Conservation (phyloP, 2,888 invertebrate species). For the Acanthosepion pharaonis region DNA sequence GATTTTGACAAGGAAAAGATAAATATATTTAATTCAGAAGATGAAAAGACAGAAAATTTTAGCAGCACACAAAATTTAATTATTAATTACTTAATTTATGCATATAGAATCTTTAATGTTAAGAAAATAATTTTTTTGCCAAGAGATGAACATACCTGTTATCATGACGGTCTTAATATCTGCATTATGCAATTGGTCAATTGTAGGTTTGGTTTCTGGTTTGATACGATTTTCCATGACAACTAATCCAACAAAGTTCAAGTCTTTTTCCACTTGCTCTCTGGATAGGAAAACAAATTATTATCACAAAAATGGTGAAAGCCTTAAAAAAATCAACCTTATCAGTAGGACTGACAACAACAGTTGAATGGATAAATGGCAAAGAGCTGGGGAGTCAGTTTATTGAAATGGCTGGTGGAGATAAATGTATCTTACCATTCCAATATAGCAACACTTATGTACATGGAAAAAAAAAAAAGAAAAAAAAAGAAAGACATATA, state of each 20-base stretch:
- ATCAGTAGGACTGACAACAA: background rate
- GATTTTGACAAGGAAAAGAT: too few relatives aligned
- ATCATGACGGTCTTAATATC: constrained; percentile 96
- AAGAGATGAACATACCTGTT: constrained; percentile 80
- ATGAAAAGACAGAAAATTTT: background rate
- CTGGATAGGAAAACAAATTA: constrained; percentile 55
- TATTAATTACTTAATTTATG: too few relatives aligned
- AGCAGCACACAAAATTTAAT: too few relatives aligned
- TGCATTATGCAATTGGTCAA: constrained; percentile 85
- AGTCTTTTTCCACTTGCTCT: constrained; percentile 81
- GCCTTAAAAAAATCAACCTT: background rate
- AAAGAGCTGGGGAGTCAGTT: too few relatives aligned
- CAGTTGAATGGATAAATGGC: background rate
- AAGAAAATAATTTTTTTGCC: too few relatives aligned
- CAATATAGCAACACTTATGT: too few relatives aligned
- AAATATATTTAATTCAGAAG: background rate
- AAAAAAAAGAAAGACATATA: too few relatives aligned
- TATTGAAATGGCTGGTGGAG: too few relatives aligned
- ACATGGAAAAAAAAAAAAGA: too few relatives aligned
- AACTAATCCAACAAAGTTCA: constrained; percentile 89
- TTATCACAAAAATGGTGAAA: background rate
- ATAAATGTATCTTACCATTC: too few relatives aligned
- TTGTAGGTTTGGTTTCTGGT: constrained; percentile 87
- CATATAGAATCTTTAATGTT: too few relatives aligned
- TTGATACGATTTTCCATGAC: constrained; percentile 96